Base-by-base conservation (phyloP, 2,888 invertebrate genomes). In the Lasioglossum calceatum region DNA sequence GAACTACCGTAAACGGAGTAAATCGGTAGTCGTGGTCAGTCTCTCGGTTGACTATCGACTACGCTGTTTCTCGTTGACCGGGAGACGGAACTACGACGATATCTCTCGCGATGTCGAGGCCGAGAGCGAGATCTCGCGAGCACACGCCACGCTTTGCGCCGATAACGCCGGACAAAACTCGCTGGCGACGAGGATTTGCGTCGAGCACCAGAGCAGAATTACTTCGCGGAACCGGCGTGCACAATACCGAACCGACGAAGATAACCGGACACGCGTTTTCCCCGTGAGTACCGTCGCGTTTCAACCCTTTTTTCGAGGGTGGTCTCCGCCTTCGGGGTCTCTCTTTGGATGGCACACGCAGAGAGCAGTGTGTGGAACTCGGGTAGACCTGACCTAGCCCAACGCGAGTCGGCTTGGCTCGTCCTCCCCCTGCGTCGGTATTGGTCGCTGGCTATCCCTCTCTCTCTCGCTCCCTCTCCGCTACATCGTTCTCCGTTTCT, bases 331-430 rank as follows among this genome's bases (percentile, higher is more conserved):
- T 91, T 89, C 74, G 82, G 85, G 81, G 78, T 81, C 84, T 88
- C 82, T 84, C 82, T 84, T 91, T 93, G 94, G 93, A 94, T 94
- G 94, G 93, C 94, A 94, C 94, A 94, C 90, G 90, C 89, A 90
- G 90, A 87, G 78, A 87, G 77, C 89, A 82, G 88, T 91, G 90
- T 94, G 94, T 93, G 93, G 92, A 94, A 95, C 95, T 94, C 95
- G 94, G 95, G 92, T 93, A 94, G 94, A 94, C 95, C 95, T 95
- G 95, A 95, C 95, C 95, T 95, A 95, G 94, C 95, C 93, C 95
- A 95, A 95, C 95, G 93, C 94, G 94, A 93, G 93, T 93, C 93
- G 92, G 94, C 94, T 94, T 94, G 94, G 92, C 94, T 93, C 91
- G 91, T 90, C 92, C 92, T 92, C 91, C 91, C 87, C 90, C 90